Evolutionary conservation across 1,140 invertebrate species (phyloP), one percentile per base, ranked within the genome.

Genomic region (Drosophila grimshawi): DNA sequence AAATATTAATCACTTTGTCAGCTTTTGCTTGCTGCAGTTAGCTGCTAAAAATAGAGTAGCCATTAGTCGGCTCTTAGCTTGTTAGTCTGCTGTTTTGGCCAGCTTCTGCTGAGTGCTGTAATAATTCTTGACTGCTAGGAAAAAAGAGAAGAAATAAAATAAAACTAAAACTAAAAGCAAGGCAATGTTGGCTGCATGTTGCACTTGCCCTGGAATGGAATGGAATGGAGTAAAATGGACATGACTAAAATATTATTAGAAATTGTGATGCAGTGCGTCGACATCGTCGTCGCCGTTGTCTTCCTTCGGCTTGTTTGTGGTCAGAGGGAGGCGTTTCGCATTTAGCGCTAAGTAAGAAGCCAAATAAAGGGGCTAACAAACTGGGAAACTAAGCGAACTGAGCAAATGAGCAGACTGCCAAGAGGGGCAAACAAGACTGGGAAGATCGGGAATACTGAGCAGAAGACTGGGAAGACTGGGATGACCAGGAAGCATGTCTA

Each of bases 171-270:
- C 76, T 78, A 62, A 75, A 80, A 70, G 76, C 70, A 41, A n/a
- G 53, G 56, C 62, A 69, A 63, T 59, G 55, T 57, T 55, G 39
- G 8, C 39, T 41, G 39, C 39, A n/a, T 43, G 67, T 59, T 67
- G 71, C 76, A 61, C 74, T 56, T 86, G 79, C 76, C 72, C 68
- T 43, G 10, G 39, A n/a, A 43, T n/a, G 39, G 8, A 41, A 41
- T n/a, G 3, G 6, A 43, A 3, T 19, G 19, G 19, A 19, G 19
- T 19, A 19, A 19, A 19, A 66, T 78, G 82, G 78, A 81, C 75
- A 81, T 86, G 82, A 69, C 82, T 88, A n/a, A 82, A 86, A 83
- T 86, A 86, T 86, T 86, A 86, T 86, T 88, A 88, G 83, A 86
- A 82, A 81, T 64, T 66, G 72, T 76, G 80, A 86, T 80, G 76